phyloP scores from a whole-genome alignment of 2,888 invertebrate genomes.

The Drosophila formosana region DNA sequence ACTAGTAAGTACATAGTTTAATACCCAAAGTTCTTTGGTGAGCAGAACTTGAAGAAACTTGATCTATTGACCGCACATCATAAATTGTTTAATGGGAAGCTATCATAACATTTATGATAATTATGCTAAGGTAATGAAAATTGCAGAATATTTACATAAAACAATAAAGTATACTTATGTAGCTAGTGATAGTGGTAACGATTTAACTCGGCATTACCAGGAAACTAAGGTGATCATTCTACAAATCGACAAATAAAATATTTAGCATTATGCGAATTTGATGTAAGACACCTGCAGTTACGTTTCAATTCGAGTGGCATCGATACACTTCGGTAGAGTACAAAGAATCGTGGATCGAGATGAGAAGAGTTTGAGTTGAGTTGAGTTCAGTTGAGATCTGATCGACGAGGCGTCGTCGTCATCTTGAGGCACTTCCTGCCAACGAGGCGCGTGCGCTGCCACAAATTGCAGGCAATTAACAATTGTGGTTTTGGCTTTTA shows the following conservation, averaged over 20 bases:
- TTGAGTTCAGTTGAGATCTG: slow-evolving; percentile 4
- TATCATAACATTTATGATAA: not conserved
- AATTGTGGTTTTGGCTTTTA: slow-evolving; percentile 30
- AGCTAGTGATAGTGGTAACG: not conserved
- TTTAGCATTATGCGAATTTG: too few species aligned
- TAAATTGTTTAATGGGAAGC: not conserved
- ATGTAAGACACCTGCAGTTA: too few species aligned
- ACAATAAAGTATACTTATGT: not conserved
- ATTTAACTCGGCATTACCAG: not conserved
- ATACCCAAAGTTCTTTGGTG: not conserved
- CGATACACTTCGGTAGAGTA: slow-evolving; percentile 9
- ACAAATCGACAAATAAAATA: not conserved
- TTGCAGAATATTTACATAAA: not conserved
- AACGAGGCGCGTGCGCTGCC: slow-evolving; percentile 59
- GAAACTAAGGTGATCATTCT: not conserved
- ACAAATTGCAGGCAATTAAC: slow-evolving; percentile 70
- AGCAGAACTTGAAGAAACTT: not conserved
- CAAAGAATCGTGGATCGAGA: not conserved
- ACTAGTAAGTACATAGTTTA: not conserved
- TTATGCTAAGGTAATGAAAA: not conserved
- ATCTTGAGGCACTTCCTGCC: slow-evolving; percentile 63
- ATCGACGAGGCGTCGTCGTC: slow-evolving; percentile 21
- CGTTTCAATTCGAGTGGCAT: not conserved
- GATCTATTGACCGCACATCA: not conserved
- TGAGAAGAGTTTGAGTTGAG: not conserved